Conservation (phyloP, 2,888 invertebrate species). For the Nemotelus nigrinus region DNA sequence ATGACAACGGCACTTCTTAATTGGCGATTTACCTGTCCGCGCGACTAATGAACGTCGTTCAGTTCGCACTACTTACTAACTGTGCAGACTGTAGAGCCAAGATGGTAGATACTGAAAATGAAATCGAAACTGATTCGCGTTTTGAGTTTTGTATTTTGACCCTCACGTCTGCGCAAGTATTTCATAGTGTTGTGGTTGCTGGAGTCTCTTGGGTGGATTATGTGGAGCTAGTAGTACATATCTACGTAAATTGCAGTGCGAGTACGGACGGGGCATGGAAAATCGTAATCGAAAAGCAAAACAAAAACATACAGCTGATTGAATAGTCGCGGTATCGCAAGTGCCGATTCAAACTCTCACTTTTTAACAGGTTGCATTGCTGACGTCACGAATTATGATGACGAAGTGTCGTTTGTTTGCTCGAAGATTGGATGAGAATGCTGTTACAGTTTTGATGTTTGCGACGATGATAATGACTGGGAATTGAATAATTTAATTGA, state of each 20-base stretch:
- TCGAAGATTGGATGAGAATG: no score
- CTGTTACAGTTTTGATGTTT: no score
- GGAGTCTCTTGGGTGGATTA: no score
- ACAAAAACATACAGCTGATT: not conserved
- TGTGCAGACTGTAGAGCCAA: not conserved
- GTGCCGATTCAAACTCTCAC: constrained; percentile 11
- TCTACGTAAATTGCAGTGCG: no score
- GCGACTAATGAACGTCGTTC: not conserved
- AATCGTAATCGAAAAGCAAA: not conserved
- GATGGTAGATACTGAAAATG: constrained; percentile 44
- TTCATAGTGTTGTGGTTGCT: no score
- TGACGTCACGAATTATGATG: not conserved
- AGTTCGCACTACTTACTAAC: not conserved
- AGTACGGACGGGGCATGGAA: not conserved
- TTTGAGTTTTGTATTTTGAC: constrained; percentile 27
- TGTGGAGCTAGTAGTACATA: no score
- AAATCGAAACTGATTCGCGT: constrained; percentile 47
- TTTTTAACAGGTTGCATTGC: not conserved
- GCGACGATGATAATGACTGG: no score
- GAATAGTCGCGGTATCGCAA: not conserved
- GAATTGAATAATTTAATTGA: no score
- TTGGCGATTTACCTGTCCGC: not conserved
- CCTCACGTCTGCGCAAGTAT: constrained; percentile 34
- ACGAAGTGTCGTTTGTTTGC: no score
- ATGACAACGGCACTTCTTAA: not conserved